Base-by-base conservation (phyloP, 2,113 vertebrate species). In the Trochalopteron elliotii region DNA sequence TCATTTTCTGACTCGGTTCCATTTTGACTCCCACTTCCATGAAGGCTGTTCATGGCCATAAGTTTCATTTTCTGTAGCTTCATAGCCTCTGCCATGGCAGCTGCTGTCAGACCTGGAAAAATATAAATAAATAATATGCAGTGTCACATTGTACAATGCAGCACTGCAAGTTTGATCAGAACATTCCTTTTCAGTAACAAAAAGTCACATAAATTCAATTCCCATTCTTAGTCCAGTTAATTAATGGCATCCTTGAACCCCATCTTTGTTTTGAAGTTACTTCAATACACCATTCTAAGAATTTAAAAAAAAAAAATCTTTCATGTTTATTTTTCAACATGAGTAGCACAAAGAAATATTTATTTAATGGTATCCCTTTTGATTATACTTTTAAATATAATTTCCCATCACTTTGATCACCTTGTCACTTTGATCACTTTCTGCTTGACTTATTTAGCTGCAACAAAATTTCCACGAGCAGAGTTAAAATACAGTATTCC, bases 31-130 rank as follows among this genome's bases (percentile, higher is more conserved):
- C 98, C 98, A 71, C 98, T 98, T 90, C 98, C 98, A 52, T 98
- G 99, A n/a, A 99, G 97, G 78, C 96, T 98, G 83, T 98, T 99
- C 98, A 99, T 98, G 82, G 98, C 98, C 98, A 99, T 98, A 61
- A 99, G 98, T 75, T 99, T 99, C 98, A 99, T 98, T 70, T 99
- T 99, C 97, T 99, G 99, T 12, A 99, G 96, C 91, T 99, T 99
- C 98, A 99, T 98, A 6, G 98, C 98, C 78, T 99, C 99, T 10
- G 98, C 98, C 98, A 99, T 99, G 33, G 98, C 98, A 53, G 98
- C 98, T 3, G 98, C 98, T n/a, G 98, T 99, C 90, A 99, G 95
- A 83, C 99, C 99, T 99, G 97, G 35, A 33, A n/a, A 96, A 93
- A 97, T 2, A 53, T 9, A 74, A 97, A 91, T 13, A 67, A 91